Conservation (phyloP, 2,888 invertebrate species). For the Orthonychiurus folsomi region DNA sequence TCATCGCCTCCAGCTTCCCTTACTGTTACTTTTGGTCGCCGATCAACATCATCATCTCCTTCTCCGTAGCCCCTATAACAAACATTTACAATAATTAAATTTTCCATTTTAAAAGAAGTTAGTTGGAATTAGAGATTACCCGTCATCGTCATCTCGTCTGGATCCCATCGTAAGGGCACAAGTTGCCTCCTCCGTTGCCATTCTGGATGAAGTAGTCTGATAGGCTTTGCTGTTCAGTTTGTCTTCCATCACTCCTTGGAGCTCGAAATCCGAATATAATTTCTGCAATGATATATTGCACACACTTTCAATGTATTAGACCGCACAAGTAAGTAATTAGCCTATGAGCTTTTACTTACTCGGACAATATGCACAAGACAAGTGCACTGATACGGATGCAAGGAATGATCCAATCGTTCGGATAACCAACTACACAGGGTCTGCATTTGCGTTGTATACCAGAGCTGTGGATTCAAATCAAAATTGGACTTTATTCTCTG, state of each 20-base stretch:
- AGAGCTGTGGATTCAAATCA: slow-evolving; percentile 59
- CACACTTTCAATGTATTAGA: too few species aligned
- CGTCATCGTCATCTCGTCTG: slow-evolving; percentile 36
- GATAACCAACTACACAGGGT: slow-evolving; percentile 89
- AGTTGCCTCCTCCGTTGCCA: slow-evolving; percentile 94
- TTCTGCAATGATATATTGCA: slow-evolving; percentile 71
- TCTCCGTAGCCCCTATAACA: slow-evolving; percentile 42
- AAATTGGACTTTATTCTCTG: too few species aligned
- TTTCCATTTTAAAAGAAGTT: not conserved
- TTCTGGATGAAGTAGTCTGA: slow-evolving; percentile 80
- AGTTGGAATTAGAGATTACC: slow-evolving; percentile 12
- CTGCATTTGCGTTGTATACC: slow-evolving; percentile 91
- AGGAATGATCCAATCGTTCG: slow-evolving; percentile 81
- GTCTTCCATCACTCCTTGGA: slow-evolving; percentile 97
- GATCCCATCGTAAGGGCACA: slow-evolving; percentile 60
- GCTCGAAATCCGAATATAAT: slow-evolving; percentile 97
- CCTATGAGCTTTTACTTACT: slow-evolving; percentile 49
- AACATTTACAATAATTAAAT: too few species aligned
- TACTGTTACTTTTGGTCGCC: slow-evolving; percentile 53
- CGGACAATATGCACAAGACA: slow-evolving; percentile 92
- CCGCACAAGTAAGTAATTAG: not conserved
- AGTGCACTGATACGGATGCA: slow-evolving; percentile 95
- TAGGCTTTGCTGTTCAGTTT: slow-evolving; percentile 92
- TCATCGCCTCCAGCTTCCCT: slow-evolving; percentile 58
- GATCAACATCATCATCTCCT: slow-evolving; percentile 53